Conservation (phyloP, 2,888 invertebrate genomes). For the Lymantria dispar region DNA sequence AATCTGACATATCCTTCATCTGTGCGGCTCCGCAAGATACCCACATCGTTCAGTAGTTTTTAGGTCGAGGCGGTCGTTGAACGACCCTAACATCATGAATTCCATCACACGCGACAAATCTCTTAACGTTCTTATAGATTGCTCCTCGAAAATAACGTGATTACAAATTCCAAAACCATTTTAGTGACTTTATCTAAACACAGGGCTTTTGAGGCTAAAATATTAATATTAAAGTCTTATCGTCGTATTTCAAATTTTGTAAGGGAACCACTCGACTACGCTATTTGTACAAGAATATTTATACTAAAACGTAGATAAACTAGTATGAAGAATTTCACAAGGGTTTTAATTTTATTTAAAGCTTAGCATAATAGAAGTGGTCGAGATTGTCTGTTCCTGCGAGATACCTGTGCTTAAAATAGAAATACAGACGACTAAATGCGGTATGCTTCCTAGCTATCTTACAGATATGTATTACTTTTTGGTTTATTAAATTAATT, state of each 20-base stretch:
- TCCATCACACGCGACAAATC: slow-evolving; percentile 47
- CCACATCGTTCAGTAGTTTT: slow-evolving; percentile 53
- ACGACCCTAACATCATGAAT: slow-evolving; percentile 47
- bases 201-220: too few relatives aligned
- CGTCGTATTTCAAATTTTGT: not conserved
- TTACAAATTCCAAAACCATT: slow-evolving; percentile 14
- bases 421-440: slow-evolving; percentile 47
- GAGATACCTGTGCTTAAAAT: slow-evolving; percentile 61
- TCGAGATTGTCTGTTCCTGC: slow-evolving; percentile 44
- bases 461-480: not conserved
- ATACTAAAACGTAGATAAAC: slow-evolving; percentile 41
- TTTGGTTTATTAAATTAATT: not conserved
- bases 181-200: slow-evolving; percentile 17
- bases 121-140: slow-evolving; percentile 41
- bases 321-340: slow-evolving; percentile 47
- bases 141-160: slow-evolving; percentile 25
- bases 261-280: slow-evolving; percentile 21
- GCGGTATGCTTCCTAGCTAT: slow-evolving; percentile 32
- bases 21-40: slow-evolving; percentile 57
- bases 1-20: slow-evolving; percentile 43
- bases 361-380: slow-evolving; percentile 31
- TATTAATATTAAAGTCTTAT: too few relatives aligned
- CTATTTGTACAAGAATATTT: slow-evolving; percentile 29
- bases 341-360: slow-evolving; percentile 59
- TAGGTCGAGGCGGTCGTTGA: slow-evolving; percentile 45